Conservation (phyloP, 2,888 invertebrate genomes). For the Epinotia bilunana region DNA sequence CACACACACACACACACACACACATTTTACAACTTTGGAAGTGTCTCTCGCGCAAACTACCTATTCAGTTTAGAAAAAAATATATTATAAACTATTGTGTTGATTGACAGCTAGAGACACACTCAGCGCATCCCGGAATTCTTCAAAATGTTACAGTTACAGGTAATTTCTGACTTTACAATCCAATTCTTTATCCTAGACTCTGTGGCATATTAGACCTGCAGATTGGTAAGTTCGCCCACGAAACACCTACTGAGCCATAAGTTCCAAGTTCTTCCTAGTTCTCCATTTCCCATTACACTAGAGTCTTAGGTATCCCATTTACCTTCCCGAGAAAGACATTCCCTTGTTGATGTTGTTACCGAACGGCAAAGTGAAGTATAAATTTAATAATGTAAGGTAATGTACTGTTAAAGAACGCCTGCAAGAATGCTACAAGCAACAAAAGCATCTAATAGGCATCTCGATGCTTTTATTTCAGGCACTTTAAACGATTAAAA, state of each 20-base stretch:
- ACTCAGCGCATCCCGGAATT: too few species aligned
- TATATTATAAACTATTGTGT: too few species aligned
- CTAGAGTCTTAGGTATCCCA: constrained; percentile 20
- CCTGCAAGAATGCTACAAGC: constrained; percentile 18
- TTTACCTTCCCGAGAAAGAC: constrained; percentile 11
- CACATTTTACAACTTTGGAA: too few species aligned
- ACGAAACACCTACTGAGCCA: not conserved
- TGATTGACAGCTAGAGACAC: too few species aligned
- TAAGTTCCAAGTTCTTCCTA: constrained; percentile 6
- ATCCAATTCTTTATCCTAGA: too few species aligned
- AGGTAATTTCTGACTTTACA: too few species aligned
- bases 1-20: too few species aligned
- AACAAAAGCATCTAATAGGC: not conserved
- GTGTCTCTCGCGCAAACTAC: too few species aligned
- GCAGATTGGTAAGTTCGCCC: not conserved
- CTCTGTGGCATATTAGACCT: too few species aligned
- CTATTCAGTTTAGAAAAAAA: too few species aligned
- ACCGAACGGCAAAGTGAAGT: not conserved
- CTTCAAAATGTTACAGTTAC: too few species aligned
- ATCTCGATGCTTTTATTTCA: not conserved
- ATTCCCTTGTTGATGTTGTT: constrained; percentile 23
- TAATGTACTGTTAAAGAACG: not conserved
- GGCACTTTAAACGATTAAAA: constrained; percentile 3
- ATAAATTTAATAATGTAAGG: not conserved
- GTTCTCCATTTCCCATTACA: constrained; percentile 7